Base-by-base conservation (phyloP, 2,797 vertebrate species). In the Poeciliopsis turneri region DNA sequence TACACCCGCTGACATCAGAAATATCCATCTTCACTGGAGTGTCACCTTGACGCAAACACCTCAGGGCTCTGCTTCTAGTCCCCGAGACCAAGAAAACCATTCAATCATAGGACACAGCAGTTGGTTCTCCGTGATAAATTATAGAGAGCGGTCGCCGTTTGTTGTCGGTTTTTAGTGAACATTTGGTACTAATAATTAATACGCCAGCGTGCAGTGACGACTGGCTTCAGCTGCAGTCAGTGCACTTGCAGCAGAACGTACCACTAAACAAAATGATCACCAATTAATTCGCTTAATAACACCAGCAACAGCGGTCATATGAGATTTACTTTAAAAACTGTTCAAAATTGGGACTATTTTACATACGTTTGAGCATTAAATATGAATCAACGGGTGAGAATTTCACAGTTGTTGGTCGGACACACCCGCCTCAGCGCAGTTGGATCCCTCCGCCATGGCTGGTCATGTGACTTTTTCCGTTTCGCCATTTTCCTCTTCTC, bases 401-500 rank as follows among this genome's bases (percentile, higher is more conserved):
- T 57, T 45, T 6, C 11, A n/a, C 5, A 5, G 6, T 43, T 43
- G 73, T 18, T 16, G n/a, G 9, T 78, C 30, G 45, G 6, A 64
- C 88, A 78, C 87, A 92, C 93, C 93, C 75, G n/a, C 69, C 36
- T 86, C 71, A 71, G 8, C 68, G 8, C 4, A 71, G 78, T 85
- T 96, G 91, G 94, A 82, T 72, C 71, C 10, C 77, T 82, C 93
- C 84, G 83, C 76, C 36, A 87, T 84, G 85, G 80, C 66, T 61
- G 89, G 49, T 96, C 96, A 96, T 75, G 95, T 96, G 96, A 96
- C 92, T 88, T 93, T 93, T 92, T 94, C 93, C 93, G 85, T 90
- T 91, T 96, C 96, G 98, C 98, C 98, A 99, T 99, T 97, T 99
- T 99, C 97, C 96, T 96, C 94, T 92, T 96, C 96, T 95, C 88